A percentile compares a stretch with the other conserved stretches of the same genome.
Conservation (phyloP, 1,140 invertebrate genomes). For the Adelges cooleyi region DNA sequence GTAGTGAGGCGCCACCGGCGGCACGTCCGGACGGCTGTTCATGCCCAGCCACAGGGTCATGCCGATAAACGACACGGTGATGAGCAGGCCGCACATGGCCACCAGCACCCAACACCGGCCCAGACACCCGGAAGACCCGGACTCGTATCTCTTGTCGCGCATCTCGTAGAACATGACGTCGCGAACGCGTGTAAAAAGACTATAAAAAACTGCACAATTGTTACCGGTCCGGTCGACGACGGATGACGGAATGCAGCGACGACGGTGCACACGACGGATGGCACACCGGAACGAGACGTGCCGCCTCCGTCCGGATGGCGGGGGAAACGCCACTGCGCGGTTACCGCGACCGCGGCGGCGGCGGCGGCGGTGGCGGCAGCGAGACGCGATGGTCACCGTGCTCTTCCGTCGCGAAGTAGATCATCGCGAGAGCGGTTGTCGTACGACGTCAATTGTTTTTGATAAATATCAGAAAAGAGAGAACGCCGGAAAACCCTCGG, state of each 20-base stretch:
- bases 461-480: not conserved
- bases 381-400: not conserved
- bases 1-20: not conserved
- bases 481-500: not conserved
- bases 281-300: not conserved
- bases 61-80: slow-evolving; percentile 33
- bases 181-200: not conserved
- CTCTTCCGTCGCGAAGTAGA: slow-evolving; percentile 7
- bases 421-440: not conserved
- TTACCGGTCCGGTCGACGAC: not conserved
- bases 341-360: not conserved
- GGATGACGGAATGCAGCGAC: slow-evolving; percentile 10
- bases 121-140: slow-evolving; percentile 1
- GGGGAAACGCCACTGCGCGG: not conserved
- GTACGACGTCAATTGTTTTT: slow-evolving; percentile 6
- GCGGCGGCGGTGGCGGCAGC: not conserved
- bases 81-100: slow-evolving; percentile 31
- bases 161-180: slow-evolving; percentile 31
- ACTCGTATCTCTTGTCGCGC: slow-evolving; percentile 30
- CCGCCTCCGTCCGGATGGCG: not conserved
- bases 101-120: slow-evolving; percentile 34
- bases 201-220: not conserved
- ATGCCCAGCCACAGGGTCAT: slow-evolving; percentile 34
- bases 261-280: not conserved
- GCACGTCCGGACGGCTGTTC: slow-evolving; percentile 16